Conservation (phyloP, 2,113 vertebrate genomes). For the Sorex fumeus region DNA sequence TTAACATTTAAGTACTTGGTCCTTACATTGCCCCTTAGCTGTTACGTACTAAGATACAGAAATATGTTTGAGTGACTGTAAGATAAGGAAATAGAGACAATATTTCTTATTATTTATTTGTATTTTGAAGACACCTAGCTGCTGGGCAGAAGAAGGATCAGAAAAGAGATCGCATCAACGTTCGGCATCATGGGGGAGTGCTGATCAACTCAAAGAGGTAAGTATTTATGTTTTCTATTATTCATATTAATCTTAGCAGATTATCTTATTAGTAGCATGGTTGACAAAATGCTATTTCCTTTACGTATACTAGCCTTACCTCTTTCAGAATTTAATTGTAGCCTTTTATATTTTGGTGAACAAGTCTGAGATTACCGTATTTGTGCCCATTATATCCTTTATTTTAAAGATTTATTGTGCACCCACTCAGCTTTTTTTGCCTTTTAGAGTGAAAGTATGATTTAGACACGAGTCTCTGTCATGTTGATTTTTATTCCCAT, state of each 20-base stretch:
- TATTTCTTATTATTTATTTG: slow-evolving; percentile 49
- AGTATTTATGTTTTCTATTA: slow-evolving; percentile 61
- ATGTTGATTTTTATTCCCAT: slow-evolving; percentile 19
- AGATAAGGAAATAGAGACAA: neutral
- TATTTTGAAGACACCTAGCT: slow-evolving; percentile 93
- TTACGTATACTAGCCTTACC: slow-evolving; percentile 49
- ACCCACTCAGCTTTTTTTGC: neutral
- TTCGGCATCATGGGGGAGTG: slow-evolving; percentile 96
- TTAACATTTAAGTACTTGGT: slow-evolving; percentile 38
- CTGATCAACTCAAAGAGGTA: slow-evolving; percentile 98
- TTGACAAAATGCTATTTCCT: neutral
- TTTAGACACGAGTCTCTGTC: slow-evolving; percentile 22
- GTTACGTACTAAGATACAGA: slow-evolving; percentile 23
- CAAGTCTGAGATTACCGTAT: slow-evolving; percentile 34
- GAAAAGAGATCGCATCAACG: slow-evolving; percentile 96
- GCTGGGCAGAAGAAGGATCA: slow-evolving; percentile 94
- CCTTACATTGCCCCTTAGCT: slow-evolving; percentile 14
- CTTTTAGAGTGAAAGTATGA: slow-evolving; percentile 44
- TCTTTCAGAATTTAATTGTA: slow-evolving; percentile 39
- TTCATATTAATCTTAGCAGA: neutral
- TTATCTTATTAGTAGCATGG: neutral
- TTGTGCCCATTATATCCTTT: neutral
- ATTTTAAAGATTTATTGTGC: slow-evolving; percentile 32
- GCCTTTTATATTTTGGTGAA: slow-evolving; percentile 16
- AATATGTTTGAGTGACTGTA: slow-evolving; percentile 33